Percentiles rank a stretch among this genome's conserved stretches.
phyloP scores from a whole-genome alignment of 23 tunicate species.

The Botrylloides violaceus region DNA sequence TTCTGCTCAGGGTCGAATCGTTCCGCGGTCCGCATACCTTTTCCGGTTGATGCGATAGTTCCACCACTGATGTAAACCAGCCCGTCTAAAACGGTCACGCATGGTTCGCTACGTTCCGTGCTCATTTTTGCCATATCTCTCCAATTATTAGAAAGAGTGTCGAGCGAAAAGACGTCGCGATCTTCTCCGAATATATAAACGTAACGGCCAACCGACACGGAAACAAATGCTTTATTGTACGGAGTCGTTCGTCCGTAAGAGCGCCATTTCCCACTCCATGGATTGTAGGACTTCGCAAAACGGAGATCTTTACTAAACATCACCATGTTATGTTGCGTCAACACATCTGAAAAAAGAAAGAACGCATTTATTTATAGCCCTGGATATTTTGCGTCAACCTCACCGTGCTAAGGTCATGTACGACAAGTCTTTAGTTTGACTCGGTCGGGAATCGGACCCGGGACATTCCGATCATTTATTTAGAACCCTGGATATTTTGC shows the following conservation, averaged over 20 bases:
- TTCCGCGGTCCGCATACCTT: constrained; percentile 17
- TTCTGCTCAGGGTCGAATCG: constrained; percentile 20
- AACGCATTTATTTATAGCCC: too few species aligned
- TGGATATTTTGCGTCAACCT: too few species aligned
- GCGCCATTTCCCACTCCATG: constrained; percentile 17
- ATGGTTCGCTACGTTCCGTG: constrained; percentile 12
- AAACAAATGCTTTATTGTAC: not conserved
- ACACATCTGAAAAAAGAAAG: not conserved
- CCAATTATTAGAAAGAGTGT: constrained; percentile 4
- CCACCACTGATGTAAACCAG: constrained; percentile 17
- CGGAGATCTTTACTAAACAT: not conserved
- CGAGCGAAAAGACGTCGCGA: not conserved
- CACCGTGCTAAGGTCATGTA: too few species aligned
- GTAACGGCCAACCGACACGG: not conserved
- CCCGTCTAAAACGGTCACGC: constrained; percentile 8
- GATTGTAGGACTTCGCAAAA: constrained; percentile 1
- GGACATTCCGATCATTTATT: too few species aligned
- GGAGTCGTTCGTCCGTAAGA: not conserved
- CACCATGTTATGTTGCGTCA: constrained; percentile 12
- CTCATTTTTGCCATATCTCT: constrained; percentile 25
- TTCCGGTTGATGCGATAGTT: not conserved
- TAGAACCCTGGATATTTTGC: too few species aligned
- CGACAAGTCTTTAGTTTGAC: too few species aligned
- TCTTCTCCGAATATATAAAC: constrained; percentile 12
- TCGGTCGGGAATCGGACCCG: too few species aligned